Conservation (phyloP, 1,140 invertebrate genomes). For the Hirudo medicinalis region DNA sequence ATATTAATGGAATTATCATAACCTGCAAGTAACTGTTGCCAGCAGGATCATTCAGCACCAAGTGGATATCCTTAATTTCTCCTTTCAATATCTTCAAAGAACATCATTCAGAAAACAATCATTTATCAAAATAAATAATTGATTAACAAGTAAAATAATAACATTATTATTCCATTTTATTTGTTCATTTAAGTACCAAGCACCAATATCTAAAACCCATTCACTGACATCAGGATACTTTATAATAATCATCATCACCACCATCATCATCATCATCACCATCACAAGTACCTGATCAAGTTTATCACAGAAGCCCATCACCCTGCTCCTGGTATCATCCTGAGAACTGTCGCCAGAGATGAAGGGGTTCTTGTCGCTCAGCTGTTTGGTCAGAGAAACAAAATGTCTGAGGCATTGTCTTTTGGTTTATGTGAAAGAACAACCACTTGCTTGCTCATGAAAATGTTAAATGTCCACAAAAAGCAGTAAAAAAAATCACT, state of each 20-base stretch:
- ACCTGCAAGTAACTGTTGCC: slow-evolving; percentile 93
- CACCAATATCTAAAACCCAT: no score
- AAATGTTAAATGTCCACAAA: no score
- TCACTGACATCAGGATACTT: no score
- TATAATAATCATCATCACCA: no score
- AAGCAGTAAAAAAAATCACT: no score
- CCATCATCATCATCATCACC: neutral
- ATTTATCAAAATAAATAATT: slow-evolving; percentile 17
- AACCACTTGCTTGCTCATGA: no score
- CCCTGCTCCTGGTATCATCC: slow-evolving; percentile 40
- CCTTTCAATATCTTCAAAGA: slow-evolving; percentile 29
- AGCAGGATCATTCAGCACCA: slow-evolving; percentile 85
- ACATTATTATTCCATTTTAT: no score
- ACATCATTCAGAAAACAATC: slow-evolving; percentile 1
- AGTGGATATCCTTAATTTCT: slow-evolving; percentile 45
- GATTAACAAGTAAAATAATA: slow-evolving; percentile 3
- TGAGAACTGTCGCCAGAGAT: slow-evolving; percentile 59
- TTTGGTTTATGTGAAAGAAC: no score
- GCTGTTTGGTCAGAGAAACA: neutral
- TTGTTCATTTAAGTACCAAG: no score
- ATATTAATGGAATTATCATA: slow-evolving; percentile 6
- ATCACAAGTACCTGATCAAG: slow-evolving; percentile 50
- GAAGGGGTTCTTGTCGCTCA: slow-evolving; percentile 50
- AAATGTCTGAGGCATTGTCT: no score
- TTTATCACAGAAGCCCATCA: slow-evolving; percentile 54